Conservation (phyloP, 1,140 invertebrate genomes). For the Sitodiplosis mosellana region DNA sequence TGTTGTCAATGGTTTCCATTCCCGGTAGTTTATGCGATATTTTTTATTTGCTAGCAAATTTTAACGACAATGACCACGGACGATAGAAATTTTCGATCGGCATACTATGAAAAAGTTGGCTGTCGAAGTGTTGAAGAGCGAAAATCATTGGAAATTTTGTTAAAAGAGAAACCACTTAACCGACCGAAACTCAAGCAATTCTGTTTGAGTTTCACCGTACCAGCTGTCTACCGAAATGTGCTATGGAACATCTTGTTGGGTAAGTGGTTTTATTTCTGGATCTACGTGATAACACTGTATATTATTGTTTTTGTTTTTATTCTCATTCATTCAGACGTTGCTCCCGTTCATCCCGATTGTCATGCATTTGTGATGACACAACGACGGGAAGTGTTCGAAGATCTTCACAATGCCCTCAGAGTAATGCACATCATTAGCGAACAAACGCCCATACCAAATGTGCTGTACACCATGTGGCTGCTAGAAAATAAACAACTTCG, state of each 20-base stretch:
- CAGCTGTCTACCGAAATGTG: slow-evolving; percentile 55
- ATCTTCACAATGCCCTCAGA: slow-evolving; percentile 49
- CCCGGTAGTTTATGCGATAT: not conserved
- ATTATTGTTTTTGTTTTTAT: not conserved
- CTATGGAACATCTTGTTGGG: slow-evolving; percentile 75
- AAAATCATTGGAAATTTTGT: slow-evolving; percentile 75
- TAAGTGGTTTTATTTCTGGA: slow-evolving; percentile 17
- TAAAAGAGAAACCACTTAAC: slow-evolving; percentile 72
- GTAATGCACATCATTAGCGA: slow-evolving; percentile 39
- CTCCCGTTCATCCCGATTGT: slow-evolving; percentile 52
- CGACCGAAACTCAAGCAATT: slow-evolving; percentile 67
- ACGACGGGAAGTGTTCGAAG: slow-evolving; percentile 49
- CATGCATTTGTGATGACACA: slow-evolving; percentile 55
- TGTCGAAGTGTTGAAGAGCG: slow-evolving; percentile 82
- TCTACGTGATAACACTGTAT: not conserved
- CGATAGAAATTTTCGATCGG: slow-evolving; percentile 73
- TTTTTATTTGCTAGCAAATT: not conserved
- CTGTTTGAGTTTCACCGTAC: slow-evolving; percentile 63
- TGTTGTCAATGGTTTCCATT: too few species aligned
- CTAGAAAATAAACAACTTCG: slow-evolving; percentile 45
- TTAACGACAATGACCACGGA: slow-evolving; percentile 31
- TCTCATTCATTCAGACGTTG: slow-evolving; percentile 31
- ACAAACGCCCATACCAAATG: slow-evolving; percentile 34
- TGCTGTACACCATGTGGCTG: slow-evolving; percentile 58
- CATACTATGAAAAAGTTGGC: slow-evolving; percentile 71